Evolutionary conservation across 2,113 vertebrate genomes (phyloP).

Genomic region (Rafetus swinhoei): DNA sequence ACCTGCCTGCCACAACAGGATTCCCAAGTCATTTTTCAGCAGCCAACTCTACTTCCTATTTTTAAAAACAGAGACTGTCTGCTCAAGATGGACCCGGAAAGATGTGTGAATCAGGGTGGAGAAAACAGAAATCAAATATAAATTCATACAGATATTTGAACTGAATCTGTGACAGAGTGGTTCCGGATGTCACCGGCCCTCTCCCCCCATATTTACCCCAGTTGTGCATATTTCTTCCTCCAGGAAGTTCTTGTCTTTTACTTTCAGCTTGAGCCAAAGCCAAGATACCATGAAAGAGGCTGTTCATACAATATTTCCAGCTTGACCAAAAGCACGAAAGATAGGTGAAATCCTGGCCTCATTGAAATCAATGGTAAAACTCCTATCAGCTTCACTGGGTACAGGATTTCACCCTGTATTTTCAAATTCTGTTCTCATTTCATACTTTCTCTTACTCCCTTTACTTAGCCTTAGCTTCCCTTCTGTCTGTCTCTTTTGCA

Average conservation of each 20-base stretch:
- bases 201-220: not conserved
- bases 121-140: constrained; percentile 65
- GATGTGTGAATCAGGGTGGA: constrained; percentile 41
- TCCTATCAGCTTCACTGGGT: not conserved
- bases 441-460: not conserved
- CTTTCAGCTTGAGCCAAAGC: constrained; percentile 41
- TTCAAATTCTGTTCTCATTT: not conserved
- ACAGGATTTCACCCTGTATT: not conserved
- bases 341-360: constrained; percentile 21
- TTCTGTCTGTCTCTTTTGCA: not conserved
- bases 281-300: constrained; percentile 34
- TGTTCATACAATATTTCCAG: not conserved
- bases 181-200: constrained; percentile 19
- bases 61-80: constrained; percentile 54
- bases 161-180: constrained; percentile 49
- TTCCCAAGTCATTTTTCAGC: constrained; percentile 16
- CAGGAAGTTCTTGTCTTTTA: constrained; percentile 15
- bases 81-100: constrained; percentile 64
- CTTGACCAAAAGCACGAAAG: not conserved
- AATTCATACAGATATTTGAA: constrained; percentile 67
- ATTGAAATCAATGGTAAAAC: not conserved
- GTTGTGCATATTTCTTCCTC: constrained; percentile 16
- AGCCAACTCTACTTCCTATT: constrained; percentile 52
- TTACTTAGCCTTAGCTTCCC: not conserved
- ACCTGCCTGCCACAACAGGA: not conserved